phyloP scores from a whole-genome alignment of 2,888 invertebrate species.

The Lasioglossum oenotherae region DNA sequence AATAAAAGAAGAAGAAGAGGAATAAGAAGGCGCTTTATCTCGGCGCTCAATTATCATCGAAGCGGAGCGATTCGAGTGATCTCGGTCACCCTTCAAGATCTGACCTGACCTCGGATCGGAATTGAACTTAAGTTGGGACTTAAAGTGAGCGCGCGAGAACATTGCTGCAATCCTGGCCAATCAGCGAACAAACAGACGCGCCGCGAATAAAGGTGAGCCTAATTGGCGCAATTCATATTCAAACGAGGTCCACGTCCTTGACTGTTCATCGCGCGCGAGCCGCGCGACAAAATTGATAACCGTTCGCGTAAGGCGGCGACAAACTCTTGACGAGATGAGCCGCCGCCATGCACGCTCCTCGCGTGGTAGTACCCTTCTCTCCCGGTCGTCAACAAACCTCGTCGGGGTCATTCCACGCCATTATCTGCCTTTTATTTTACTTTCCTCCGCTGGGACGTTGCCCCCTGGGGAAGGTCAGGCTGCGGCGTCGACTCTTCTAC shows the following conservation, averaged over 20 bases:
- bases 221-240: slow-evolving; percentile 83
- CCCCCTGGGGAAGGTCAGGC: slow-evolving; percentile 51
- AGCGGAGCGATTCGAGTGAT: slow-evolving; percentile 42
- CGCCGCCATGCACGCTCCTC: neutral
- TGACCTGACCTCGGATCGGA: slow-evolving; percentile 70
- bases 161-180: slow-evolving; percentile 78
- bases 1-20: neutral
- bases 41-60: slow-evolving; percentile 35
- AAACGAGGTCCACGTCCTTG: slow-evolving; percentile 80
- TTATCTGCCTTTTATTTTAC: slow-evolving; percentile 51
- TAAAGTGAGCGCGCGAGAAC: slow-evolving; percentile 58
- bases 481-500: slow-evolving; percentile 11
- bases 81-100: slow-evolving; percentile 68
- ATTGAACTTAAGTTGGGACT: slow-evolving; percentile 59
- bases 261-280: slow-evolving; percentile 69
- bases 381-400: neutral
- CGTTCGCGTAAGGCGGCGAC: slow-evolving; percentile 55
- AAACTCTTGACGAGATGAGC: neutral
- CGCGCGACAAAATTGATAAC: slow-evolving; percentile 68
- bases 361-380: neutral
- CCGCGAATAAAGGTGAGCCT: slow-evolving; percentile 81
- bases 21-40: slow-evolving; percentile 34
- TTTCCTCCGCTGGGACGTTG: slow-evolving; percentile 34
- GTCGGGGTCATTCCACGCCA: slow-evolving; percentile 42
- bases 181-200: slow-evolving; percentile 82